Evolutionary conservation across 1,140 invertebrate genomes (phyloP).

Genomic region (Dendroctonus valens): DNA sequence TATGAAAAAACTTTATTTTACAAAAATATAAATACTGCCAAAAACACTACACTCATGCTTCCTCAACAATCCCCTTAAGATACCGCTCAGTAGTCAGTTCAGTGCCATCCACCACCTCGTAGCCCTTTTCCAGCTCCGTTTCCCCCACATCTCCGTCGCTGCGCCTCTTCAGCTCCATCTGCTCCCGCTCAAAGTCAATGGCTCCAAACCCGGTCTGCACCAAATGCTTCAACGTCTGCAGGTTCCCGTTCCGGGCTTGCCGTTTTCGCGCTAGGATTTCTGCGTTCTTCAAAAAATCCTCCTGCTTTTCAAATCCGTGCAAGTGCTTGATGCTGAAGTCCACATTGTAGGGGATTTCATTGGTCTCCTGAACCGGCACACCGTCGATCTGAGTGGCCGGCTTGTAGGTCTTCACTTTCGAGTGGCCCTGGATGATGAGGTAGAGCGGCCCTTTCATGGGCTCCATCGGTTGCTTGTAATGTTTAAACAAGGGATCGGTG

Average conservation of each 20-base stretch:
- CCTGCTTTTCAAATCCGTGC: constrained; percentile 51
- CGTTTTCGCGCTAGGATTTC: constrained; percentile 25
- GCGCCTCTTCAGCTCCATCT: constrained; percentile 49
- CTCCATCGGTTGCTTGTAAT: constrained; percentile 64
- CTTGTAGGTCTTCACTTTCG: constrained; percentile 78
- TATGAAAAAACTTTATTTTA: no score
- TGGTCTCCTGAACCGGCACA: constrained; percentile 53
- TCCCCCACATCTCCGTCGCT: constrained; percentile 54
- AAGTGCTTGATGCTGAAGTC: constrained; percentile 54
- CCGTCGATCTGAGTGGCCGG: constrained; percentile 58
- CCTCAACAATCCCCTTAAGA: constrained; percentile 59
- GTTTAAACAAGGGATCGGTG: constrained; percentile 59
- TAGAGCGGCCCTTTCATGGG: constrained; percentile 66
- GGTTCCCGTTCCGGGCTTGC: constrained; percentile 39
- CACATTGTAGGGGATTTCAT: constrained; percentile 51
- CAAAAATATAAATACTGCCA: no score
- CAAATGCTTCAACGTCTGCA: constrained; percentile 47
- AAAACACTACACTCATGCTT: constrained; percentile 44
- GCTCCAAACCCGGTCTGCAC: constrained; percentile 46
- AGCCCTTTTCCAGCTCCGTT: constrained; percentile 56
- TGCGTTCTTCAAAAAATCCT: constrained; percentile 39
- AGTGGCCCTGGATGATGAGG: constrained; percentile 78
- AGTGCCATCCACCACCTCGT: constrained; percentile 55
- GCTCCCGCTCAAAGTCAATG: constrained; percentile 39
- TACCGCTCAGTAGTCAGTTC: constrained; percentile 56